Base-by-base conservation (phyloP, 2,888 invertebrate genomes). In the Pristionchus maxplancki region DNA sequence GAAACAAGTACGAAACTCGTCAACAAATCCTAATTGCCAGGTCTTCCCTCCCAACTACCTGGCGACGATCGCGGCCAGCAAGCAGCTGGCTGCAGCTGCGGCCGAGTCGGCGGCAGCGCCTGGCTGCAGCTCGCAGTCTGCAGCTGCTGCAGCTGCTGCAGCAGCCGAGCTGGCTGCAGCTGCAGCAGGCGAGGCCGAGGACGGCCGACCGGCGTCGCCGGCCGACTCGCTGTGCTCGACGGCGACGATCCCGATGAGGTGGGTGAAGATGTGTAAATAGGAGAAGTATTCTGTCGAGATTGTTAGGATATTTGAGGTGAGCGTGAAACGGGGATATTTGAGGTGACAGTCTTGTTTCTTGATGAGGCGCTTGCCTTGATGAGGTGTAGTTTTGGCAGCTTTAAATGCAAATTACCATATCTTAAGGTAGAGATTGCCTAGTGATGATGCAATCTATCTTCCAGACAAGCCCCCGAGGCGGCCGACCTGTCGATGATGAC, bases 41-140 rank as follows among this genome's bases (percentile, higher is more conserved):
- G 62, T 85, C 64, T 85, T 85, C 85, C 85, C 85, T 5, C 64
- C 85, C 40, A 85, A 85, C 85, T 85, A 85, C 64, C 64, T 64
- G 24, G n/a, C 37, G 85, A 31, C 64, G 37, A 44, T 85, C n/a
- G n/a, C 62, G 3, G 50, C 58, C 31, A 34, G 83, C 50, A 34
- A 50, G n/a, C 40, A 34, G 67, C 67, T 31, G 78, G 40, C 78
- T 11, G 31, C 71, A 20, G 40, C 78, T 24, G 78, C 78, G 8
- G 34, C 37, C n/a, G 78, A 44, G 40, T 37, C 34, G 13, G 40
- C 37, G 4, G 78, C 78, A 5, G 44, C 44, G 24, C n/a, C 67
- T 20, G 67, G 34, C 28, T 34, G 67, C 34, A 67, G 67, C 67
- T 34, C 31, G 24, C 67, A 67, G 17, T 20, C 40, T 40, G 44